Conservation (phyloP, 2,797 vertebrate genomes). For the Ispidina lecontei region DNA sequence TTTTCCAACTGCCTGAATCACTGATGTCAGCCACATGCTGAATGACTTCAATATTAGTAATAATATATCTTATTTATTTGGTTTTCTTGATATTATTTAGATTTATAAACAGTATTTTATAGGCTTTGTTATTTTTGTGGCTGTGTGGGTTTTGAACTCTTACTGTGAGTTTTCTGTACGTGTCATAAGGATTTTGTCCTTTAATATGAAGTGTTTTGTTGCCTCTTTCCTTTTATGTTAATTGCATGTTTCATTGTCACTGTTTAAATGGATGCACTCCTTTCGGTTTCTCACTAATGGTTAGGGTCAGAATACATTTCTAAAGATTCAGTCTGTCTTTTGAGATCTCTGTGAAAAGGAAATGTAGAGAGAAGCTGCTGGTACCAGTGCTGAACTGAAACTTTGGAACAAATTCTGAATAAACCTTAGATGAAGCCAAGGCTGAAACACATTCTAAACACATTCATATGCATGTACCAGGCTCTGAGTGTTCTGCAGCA, state of each 20-base stretch:
- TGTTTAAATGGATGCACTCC: slow-evolving; percentile 53
- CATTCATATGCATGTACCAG: slow-evolving; percentile 40
- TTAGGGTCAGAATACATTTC: slow-evolving; percentile 48
- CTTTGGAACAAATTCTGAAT: slow-evolving; percentile 40
- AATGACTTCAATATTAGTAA: slow-evolving; percentile 17
- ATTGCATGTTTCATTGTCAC: slow-evolving; percentile 63
- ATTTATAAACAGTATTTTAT: slow-evolving; percentile 51
- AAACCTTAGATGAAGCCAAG: slow-evolving; percentile 48
- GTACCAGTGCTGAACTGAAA: slow-evolving; percentile 37
- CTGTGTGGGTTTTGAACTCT: slow-evolving; percentile 25
- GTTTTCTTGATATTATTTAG: not conserved
- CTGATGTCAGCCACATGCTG: slow-evolving; percentile 5
- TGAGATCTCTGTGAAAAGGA: slow-evolving; percentile 49
- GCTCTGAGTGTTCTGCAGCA: not conserved
- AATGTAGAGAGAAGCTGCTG: slow-evolving; percentile 39
- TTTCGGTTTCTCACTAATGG: slow-evolving; percentile 30
- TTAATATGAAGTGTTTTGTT: slow-evolving; percentile 10
- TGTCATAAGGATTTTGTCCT: slow-evolving; percentile 54
- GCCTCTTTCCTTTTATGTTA: slow-evolving; percentile 62
- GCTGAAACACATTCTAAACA: slow-evolving; percentile 43
- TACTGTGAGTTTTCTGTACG: slow-evolving; percentile 6
- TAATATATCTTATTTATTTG: not conserved
- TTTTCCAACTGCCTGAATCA: slow-evolving; percentile 25
- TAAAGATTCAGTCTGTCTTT: slow-evolving; percentile 36
- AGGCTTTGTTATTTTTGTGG: slow-evolving; percentile 16